These are phyloP conservation scores for Stercorarius parasiticus DNA, from an alignment of 2,113 vertebrate genomes.

Conservation along the genomic window DNA sequence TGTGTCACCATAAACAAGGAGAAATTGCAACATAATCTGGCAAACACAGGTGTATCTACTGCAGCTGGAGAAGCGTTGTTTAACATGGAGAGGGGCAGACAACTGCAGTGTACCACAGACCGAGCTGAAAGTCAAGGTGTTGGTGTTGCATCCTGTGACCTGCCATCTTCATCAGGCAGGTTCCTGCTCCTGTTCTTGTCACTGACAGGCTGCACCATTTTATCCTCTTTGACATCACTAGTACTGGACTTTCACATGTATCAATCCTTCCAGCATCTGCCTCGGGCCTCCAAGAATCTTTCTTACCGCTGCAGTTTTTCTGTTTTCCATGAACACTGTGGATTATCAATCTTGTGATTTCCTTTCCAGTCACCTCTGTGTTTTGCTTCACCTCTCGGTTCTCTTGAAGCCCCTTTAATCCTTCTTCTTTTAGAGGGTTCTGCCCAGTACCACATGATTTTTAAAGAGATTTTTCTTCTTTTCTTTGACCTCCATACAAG, in stretches of 20 bases:
- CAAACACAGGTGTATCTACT: background rate
- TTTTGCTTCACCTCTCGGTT: background rate
- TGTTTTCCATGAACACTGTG: background rate
- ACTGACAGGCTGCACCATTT: accelerated
- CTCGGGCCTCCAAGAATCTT: background rate
- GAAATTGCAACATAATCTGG: background rate
- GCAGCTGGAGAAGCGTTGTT: background rate
- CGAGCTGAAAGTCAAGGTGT: accelerated
- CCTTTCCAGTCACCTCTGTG: background rate
- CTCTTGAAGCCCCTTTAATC: background rate
- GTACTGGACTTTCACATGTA: background rate
- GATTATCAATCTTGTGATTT: background rate
- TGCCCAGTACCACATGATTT: accelerated
- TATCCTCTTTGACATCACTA: background rate
- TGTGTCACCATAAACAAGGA: background rate
- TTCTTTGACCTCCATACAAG: background rate
- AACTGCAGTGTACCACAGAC: background rate
- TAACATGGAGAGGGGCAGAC: background rate
- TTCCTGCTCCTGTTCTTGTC: background rate
- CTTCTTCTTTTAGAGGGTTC: background rate
- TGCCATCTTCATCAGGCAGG: background rate
- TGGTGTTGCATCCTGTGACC: accelerated
- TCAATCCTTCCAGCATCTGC: background rate
- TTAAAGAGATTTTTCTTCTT: background rate
- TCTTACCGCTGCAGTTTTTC: background rate